A percentile compares a stretch with the other conserved stretches of the same genome.
phyloP scores from a whole-genome alignment of 2,113 vertebrate genomes.

The Neogale vison region DNA sequence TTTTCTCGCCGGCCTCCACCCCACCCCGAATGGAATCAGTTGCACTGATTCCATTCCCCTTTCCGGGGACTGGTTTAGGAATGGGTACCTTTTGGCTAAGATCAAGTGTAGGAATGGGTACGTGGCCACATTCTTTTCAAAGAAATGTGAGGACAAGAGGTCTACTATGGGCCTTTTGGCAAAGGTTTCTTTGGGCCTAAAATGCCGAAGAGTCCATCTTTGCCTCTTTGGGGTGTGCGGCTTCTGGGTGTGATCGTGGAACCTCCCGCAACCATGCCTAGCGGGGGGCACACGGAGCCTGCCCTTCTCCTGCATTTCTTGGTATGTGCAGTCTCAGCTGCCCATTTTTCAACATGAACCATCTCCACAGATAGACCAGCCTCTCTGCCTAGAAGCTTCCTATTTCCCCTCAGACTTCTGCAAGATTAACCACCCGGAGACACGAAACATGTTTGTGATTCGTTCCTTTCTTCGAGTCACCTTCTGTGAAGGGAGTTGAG shows the following conservation, averaged over 20 bases:
- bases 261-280: background rate
- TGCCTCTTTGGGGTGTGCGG: background rate
- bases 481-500: background rate
- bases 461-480: background rate
- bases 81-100: no score
- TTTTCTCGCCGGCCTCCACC: background rate
- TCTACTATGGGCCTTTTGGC: background rate
- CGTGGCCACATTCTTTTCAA: background rate
- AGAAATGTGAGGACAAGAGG: background rate
- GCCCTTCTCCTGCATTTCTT: background rate
- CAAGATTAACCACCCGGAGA: background rate
- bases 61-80: background rate
- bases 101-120: background rate
- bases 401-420: background rate
- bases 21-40: background rate
- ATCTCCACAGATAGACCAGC: background rate
- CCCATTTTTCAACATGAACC: background rate
- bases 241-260: background rate
- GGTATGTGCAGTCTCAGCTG: background rate
- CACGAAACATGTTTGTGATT: background rate
- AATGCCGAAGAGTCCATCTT: background rate
- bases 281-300: no score
- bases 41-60: background rate
- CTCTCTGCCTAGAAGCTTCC: background rate
- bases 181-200: background rate